A percentile compares a stretch with the other conserved stretches of the same genome.
These are phyloP conservation scores for Achroia grisella DNA, from an alignment of 1,140 invertebrate genomes.

Conservation along the genomic window DNA sequence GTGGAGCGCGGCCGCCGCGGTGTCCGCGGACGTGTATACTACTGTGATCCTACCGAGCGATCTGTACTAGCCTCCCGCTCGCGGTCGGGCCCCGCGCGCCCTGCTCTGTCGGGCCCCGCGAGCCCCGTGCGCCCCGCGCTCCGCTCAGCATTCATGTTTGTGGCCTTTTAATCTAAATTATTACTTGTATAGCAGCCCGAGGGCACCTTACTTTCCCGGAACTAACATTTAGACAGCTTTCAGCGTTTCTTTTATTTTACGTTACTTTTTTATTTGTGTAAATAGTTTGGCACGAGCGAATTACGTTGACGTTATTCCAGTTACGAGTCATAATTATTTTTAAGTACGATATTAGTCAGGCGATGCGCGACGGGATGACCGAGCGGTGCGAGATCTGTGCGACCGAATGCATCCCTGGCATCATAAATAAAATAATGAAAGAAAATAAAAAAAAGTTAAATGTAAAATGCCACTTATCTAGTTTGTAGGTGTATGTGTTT, in stretches of 20 bases:
- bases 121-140: no score
- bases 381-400: not conserved
- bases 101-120: no score
- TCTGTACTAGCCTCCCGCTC: no score
- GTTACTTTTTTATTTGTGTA: slow-evolving; percentile 17
- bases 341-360: slow-evolving; percentile 18
- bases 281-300: slow-evolving; percentile 18
- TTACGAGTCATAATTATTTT: slow-evolving; percentile 20
- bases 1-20: not conserved
- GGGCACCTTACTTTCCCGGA: slow-evolving; percentile 10
- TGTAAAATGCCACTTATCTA: slow-evolving; percentile 51
- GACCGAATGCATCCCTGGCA: slow-evolving; percentile 6
- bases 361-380: not conserved
- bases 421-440: slow-evolving; percentile 17
- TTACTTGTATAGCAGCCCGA: slow-evolving; percentile 5
- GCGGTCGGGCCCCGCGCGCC: no score
- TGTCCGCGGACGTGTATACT: no score
- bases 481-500: slow-evolving; percentile 62
- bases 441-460: slow-evolving; percentile 16
- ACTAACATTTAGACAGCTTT: slow-evolving; percentile 24
- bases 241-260: slow-evolving; percentile 9
- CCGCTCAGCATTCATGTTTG: slow-evolving; percentile 5
- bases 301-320: slow-evolving; percentile 10
- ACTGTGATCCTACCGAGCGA: no score
- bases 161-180: slow-evolving; percentile 20